A percentile compares a stretch with the other conserved stretches of the same genome.
Evolutionary conservation across 2,888 invertebrate species (phyloP).

Genomic region (Calameuta pallipes): DNA sequence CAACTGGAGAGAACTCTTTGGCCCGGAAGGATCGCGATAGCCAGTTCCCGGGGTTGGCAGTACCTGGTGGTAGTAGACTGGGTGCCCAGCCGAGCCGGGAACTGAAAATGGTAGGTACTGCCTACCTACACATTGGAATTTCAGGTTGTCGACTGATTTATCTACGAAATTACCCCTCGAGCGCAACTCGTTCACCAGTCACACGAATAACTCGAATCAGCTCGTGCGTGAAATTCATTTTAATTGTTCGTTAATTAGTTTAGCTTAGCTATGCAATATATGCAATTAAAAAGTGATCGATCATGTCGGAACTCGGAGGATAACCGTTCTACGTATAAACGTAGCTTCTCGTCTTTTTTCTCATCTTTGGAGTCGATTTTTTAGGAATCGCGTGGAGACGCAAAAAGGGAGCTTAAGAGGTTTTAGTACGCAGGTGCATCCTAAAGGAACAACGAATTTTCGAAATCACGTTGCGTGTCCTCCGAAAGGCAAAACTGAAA

Average conservation of each 20-base stretch:
- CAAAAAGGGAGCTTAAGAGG: too few species aligned
- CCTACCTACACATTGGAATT: not conserved
- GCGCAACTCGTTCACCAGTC: conserved; percentile 26
- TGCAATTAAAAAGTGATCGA: conserved; percentile 27
- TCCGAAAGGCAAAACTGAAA: not conserved
- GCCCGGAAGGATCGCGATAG: not conserved
- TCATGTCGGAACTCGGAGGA: not conserved
- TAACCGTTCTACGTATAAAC: not conserved
- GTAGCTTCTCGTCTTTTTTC: not conserved
- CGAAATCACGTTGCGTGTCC: not conserved
- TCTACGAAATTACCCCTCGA: conserved; percentile 29
- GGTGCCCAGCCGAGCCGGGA: not conserved
- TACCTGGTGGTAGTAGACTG: not conserved
- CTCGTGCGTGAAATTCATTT: conserved; percentile 52
- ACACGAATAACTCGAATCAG: conserved; percentile 45
- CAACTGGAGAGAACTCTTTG: not conserved
- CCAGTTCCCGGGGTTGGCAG: not conserved
- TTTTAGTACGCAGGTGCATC: too few species aligned
- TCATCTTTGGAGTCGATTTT: not conserved
- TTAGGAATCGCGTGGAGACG: not conserved
- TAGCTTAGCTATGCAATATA: conserved; percentile 39
- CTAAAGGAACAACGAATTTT: too few species aligned
- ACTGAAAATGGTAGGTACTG: not conserved
- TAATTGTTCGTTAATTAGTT: conserved; percentile 57
- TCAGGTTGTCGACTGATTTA: conserved; percentile 34